Evolutionary conservation across 2,888 invertebrate genomes (phyloP), one percentile per base, ranked within the genome.

Genomic region (Icerya purchasi): DNA sequence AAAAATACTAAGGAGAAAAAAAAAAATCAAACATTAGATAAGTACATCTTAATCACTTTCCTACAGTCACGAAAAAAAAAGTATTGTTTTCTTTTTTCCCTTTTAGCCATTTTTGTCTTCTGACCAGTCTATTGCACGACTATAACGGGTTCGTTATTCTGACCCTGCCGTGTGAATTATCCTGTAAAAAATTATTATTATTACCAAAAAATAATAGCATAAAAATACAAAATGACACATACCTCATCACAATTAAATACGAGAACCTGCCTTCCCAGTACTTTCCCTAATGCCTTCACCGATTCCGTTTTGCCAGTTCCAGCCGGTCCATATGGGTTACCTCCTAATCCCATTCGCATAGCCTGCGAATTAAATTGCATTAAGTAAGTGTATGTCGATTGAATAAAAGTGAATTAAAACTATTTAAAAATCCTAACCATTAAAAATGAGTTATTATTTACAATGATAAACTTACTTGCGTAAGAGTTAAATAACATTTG

Each of bases 261-360:
- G 55, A 94, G 74, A n/a, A 92, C 91, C 67, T 94, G 83, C 58
- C 97, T 78, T 0, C 97, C 97, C 65, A 97, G 77, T 65, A 94
- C 77, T 2, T 82, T 79, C 1, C 91, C 93, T 3, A 98, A 75
- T 1, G 94, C 92, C 75, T 98, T 98, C 0, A 98, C 93, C 22
- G 94, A 93, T 72, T 98, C 97, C 0, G 97, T 98, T 75, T 98
- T 98, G 0, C 97, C 97, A 0, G 97, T 98, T 59, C 98, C 98
- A 21, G 98, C 98, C 1, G 97, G 97, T 0, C 98, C 98, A 68
- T 96, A 97, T 0, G 97, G 97, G 75, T 98, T 98, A 8, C 97
- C 98, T 61, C 97, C 96, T 65, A 97, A 77, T 0, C 97, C 97
- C 73, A 97, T 82, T 68, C 87, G 84, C 80, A 97, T 84, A 2